Base-by-base conservation (phyloP, 2,888 invertebrate species). In the Psylliodes chrysocephalus region DNA sequence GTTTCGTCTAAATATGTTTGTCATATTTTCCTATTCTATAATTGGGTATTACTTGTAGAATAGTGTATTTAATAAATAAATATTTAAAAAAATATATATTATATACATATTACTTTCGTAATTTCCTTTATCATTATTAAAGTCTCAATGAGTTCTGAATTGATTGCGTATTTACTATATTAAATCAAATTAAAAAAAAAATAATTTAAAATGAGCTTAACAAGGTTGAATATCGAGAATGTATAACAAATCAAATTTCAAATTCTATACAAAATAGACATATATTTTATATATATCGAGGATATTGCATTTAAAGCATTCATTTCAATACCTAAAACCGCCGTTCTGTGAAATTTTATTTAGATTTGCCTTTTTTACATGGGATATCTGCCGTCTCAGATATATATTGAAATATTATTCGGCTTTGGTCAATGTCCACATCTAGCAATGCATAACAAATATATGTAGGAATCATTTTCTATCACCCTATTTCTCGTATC, bases 381-480 rank as follows among this genome's bases (percentile, higher is more conserved):
- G 60, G 60, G 60, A 52, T 54, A 68, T 70, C 68, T 66, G 68
- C 70, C 40, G 49, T 57, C 63, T 25, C 53, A 72, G 67, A 68
- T 78, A 79, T 81, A 81, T 81, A 81, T 81, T 81, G 81, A 81
- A 81, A 81, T 81, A 81, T 81, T 81, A 81, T 81, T 78, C 81
- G 66, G 55, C 66, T 63, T 69, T 77, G 79, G 77, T 75, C 80
- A 78, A 75, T 81, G 81, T 80, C 81, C 81, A 81, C 80, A 78
- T 68, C 71, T 78, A 79, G 79, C 81, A 81, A 81, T 81, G 81
- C 81, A 81, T 81, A 81, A 80, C 81, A 81, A 81, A 81, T 81
- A 81, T 78, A 70, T 67, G 54, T 55, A 75, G 72, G 77, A 79
- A 79, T 80, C 78, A 79, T 79, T 78, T 68, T 78, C 78, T 78